phyloP scores from a whole-genome alignment of 1,140 invertebrate genomes.

The Coptotermes formosanus region DNA sequence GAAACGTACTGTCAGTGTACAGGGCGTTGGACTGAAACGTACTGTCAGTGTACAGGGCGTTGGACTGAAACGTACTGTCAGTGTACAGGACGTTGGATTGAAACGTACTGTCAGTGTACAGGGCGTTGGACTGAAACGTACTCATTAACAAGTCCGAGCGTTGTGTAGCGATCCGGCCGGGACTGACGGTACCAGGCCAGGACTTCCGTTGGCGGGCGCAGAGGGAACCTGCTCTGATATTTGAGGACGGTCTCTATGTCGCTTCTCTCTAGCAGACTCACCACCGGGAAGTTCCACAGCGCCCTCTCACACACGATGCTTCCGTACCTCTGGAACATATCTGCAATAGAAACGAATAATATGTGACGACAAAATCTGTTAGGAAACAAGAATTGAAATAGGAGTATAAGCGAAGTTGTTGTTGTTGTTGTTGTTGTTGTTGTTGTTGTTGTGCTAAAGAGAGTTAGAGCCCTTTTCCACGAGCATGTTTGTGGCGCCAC shows the following conservation, averaged over 20 bases:
- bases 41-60: slow-evolving; percentile 49
- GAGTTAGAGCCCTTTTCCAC: too few relatives aligned
- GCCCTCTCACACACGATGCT: slow-evolving; percentile 74
- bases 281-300: slow-evolving; percentile 68
- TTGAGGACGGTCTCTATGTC: slow-evolving; percentile 78
- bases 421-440: too few relatives aligned
- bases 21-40: slow-evolving; percentile 45
- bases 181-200: slow-evolving; percentile 71
- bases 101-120: slow-evolving; percentile 51
- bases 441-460: too few relatives aligned
- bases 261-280: slow-evolving; percentile 70
- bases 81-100: neutral
- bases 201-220: slow-evolving; percentile 79
- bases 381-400: too few relatives aligned
- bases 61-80: slow-evolving; percentile 56
- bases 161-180: slow-evolving; percentile 75
- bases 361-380: too few relatives aligned
- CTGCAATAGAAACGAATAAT: slow-evolving; percentile 46
- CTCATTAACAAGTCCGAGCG: slow-evolving; percentile 78
- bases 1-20: slow-evolving; percentile 56
- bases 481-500: too few relatives aligned
- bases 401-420: slow-evolving; percentile 38
- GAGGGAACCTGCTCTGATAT: slow-evolving; percentile 66
- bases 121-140: slow-evolving; percentile 49
- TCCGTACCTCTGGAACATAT: slow-evolving; percentile 71